A percentile compares a stretch with the other conserved stretches of the same genome.
Conservation (phyloP, 1,140 invertebrate species). For the Drosophila baimaii region DNA sequence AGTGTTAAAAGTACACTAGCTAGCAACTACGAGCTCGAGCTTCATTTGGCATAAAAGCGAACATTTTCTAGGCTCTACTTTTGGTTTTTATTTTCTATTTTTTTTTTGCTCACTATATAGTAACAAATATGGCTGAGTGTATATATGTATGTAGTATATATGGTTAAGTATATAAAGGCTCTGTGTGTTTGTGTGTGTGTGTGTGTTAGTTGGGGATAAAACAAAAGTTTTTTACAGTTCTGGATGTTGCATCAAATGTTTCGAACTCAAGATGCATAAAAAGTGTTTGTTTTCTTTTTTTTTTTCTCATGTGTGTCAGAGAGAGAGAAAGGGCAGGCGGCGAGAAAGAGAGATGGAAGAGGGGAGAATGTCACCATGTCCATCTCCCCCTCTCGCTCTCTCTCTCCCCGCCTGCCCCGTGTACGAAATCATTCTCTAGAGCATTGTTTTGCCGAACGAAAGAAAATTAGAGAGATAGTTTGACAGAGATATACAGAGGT, state of each 20-base stretch:
- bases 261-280: slow-evolving; percentile 51
- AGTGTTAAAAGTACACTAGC: slow-evolving; percentile 34
- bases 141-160: slow-evolving; percentile 28
- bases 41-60: slow-evolving; percentile 46
- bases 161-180: slow-evolving; percentile 34
- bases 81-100: background rate
- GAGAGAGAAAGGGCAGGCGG: slow-evolving; percentile 40
- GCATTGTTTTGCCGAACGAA: slow-evolving; percentile 78
- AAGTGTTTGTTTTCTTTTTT: slow-evolving; percentile 26
- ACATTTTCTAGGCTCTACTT: slow-evolving; percentile 52
- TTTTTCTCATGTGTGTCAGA: slow-evolving; percentile 18
- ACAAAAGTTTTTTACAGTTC: slow-evolving; percentile 30
- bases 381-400: background rate
- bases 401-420: slow-evolving; percentile 34
- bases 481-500: slow-evolving; percentile 41
- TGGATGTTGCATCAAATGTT: slow-evolving; percentile 54
- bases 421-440: slow-evolving; percentile 82
- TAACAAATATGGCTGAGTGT: slow-evolving; percentile 32
- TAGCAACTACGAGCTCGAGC: slow-evolving; percentile 33
- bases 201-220: slow-evolving; percentile 11
- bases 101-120: slow-evolving; percentile 14
- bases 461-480: slow-evolving; percentile 56
- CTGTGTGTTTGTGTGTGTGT: slow-evolving; percentile 14
- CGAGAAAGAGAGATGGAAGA: slow-evolving; percentile 2
- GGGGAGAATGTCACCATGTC: background rate